Conservation (phyloP, 1,140 invertebrate genomes). For the Drosophila ironensis region DNA sequence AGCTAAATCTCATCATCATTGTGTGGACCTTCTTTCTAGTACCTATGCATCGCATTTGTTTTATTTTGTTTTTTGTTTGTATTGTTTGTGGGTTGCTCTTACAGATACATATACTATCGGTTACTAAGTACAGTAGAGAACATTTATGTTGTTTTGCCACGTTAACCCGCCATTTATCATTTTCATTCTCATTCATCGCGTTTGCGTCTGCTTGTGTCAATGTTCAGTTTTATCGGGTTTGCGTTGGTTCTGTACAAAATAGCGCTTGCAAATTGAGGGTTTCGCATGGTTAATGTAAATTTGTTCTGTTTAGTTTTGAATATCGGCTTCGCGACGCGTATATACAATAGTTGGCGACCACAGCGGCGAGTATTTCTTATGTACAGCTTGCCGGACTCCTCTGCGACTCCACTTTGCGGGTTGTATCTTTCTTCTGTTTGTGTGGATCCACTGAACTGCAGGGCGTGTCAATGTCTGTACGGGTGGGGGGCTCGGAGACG, state of each 20-base stretch:
- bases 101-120: slow-evolving; percentile 9
- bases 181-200: slow-evolving; percentile 1
- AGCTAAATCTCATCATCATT: slow-evolving; percentile 17
- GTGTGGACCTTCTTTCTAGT: slow-evolving; percentile 17
- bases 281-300: background rate
- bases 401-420: slow-evolving; percentile 10
- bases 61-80: too few relatives aligned
- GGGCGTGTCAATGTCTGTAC: too few relatives aligned
- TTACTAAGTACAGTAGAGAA: slow-evolving; percentile 27
- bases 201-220: too few relatives aligned
- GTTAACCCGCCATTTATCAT: background rate
- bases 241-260: slow-evolving; percentile 48
- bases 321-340: background rate
- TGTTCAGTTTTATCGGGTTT: background rate
- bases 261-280: slow-evolving; percentile 16
- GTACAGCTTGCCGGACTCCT: slow-evolving; percentile 10
- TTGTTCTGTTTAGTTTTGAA: background rate
- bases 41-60: background rate
- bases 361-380: slow-evolving; percentile 9
- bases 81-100: background rate
- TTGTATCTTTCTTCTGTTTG: slow-evolving; percentile 10
- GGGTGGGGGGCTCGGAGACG: background rate
- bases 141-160: slow-evolving; percentile 1
- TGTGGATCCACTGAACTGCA: slow-evolving; percentile 36
- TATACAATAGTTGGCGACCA: slow-evolving; percentile 21